Percentiles rank a stretch among this genome's conserved stretches.
phyloP scores from a whole-genome alignment of 1,140 invertebrate species.

The Drosophila elegans region DNA sequence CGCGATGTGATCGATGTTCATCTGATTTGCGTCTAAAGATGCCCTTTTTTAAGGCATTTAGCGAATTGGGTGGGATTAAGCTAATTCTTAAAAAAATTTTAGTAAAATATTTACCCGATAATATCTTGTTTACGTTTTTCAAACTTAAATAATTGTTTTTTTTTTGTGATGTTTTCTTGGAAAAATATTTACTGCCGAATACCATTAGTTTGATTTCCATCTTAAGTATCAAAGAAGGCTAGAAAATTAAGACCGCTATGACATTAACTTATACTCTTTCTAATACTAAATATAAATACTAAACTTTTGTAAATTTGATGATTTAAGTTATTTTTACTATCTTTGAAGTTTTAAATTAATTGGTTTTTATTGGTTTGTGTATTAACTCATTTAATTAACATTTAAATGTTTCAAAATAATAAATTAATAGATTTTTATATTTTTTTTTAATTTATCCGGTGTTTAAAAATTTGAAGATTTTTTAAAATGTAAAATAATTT shows the following conservation, averaged over 20 bases:
- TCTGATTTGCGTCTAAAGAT: constrained; percentile 9
- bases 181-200: not conserved
- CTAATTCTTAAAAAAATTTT: not conserved
- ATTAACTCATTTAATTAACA: too few species aligned
- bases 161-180: constrained; percentile 5
- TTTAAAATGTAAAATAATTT: too few species aligned
- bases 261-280: not conserved
- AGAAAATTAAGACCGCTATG: not conserved
- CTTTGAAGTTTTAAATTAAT: too few species aligned
- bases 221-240: not conserved
- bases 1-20: constrained; percentile 8
- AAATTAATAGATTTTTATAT: too few species aligned
- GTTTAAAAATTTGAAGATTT: too few species aligned
- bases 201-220: not conserved
- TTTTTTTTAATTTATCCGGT: too few species aligned
- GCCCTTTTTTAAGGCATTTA: not conserved
- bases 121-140: constrained; percentile 2
- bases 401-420: too few species aligned
- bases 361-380: too few species aligned
- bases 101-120: too few species aligned
- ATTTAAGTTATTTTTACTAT: too few species aligned
- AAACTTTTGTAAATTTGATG: too few species aligned
- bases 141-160: not conserved
- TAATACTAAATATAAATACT: too few species aligned
- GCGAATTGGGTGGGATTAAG: not conserved